phyloP scores from a whole-genome alignment of 2,888 invertebrate species.

The Hypomecis punctinalis region DNA sequence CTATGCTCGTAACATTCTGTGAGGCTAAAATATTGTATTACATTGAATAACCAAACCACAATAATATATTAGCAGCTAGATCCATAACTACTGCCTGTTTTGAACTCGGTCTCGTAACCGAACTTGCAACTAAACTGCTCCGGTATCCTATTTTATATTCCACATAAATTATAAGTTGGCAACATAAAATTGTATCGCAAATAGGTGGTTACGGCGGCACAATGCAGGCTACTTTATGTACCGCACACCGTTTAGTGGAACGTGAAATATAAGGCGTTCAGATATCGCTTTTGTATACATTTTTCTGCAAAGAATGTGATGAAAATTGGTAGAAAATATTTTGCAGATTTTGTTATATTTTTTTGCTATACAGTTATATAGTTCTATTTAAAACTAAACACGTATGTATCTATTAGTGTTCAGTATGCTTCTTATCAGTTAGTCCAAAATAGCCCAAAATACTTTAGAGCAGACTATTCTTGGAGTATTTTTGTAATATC shows the following conservation, averaged over 20 bases:
- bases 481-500: too few relatives aligned
- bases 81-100: background rate
- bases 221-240: constrained; percentile 38
- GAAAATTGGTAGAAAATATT: background rate
- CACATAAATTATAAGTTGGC: constrained; percentile 46
- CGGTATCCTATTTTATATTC: constrained; percentile 39
- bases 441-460: too few relatives aligned
- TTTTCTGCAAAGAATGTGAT: background rate
- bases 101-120: constrained; percentile 15
- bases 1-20: too few relatives aligned
- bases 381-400: too few relatives aligned
- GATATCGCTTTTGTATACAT: constrained; percentile 3
- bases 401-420: too few relatives aligned
- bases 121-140: constrained; percentile 30
- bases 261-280: constrained; percentile 12
- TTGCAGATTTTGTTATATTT: too few relatives aligned
- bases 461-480: too few relatives aligned
- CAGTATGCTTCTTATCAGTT: too few relatives aligned
- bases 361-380: too few relatives aligned
- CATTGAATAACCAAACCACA: background rate
- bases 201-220: constrained; percentile 32
- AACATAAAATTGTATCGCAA: constrained; percentile 42
- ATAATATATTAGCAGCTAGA: constrained; percentile 1
- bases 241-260: constrained; percentile 20
- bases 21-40: background rate